Evolutionary conservation across 2,888 invertebrate genomes (phyloP).

Genomic region (Cantharis rustica): DNA sequence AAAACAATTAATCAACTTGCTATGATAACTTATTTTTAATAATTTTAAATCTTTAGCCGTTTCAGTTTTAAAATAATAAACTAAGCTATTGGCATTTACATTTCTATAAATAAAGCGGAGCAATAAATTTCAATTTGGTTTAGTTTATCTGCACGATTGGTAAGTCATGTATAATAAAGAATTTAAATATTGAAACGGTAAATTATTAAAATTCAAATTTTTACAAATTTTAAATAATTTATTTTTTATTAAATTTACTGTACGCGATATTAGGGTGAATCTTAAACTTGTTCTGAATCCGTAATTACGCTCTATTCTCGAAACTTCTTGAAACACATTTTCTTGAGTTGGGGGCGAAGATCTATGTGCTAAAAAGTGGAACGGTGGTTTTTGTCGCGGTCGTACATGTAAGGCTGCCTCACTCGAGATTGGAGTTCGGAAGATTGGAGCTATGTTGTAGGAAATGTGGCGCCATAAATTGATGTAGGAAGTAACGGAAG

Average conservation of each 20-base stretch:
- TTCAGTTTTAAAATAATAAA: not conserved
- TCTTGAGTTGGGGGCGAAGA: conserved; percentile 7
- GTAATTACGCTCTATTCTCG: conserved; percentile 16
- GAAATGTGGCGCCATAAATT: conserved; percentile 34
- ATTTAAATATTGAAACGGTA: not conserved
- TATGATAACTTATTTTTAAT: not conserved
- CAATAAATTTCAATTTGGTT: not conserved
- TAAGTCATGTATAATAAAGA: not conserved
- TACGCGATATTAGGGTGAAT: not conserved
- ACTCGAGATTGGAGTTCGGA: conserved; percentile 27
- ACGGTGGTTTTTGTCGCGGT: conserved; percentile 26
- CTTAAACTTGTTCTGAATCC: conserved; percentile 3
- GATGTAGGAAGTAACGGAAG: conserved; percentile 34
- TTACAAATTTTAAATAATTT: not conserved
- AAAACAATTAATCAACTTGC: not conserved
- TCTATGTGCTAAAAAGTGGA: conserved; percentile 19
- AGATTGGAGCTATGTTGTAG: conserved; percentile 29
- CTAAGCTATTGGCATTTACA: not conserved
- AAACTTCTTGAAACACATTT: conserved; percentile 13
- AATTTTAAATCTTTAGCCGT: not conserved
- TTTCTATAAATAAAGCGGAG: not conserved
- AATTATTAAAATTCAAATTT: not conserved
- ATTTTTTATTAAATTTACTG: not conserved
- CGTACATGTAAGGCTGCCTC: conserved; percentile 25
- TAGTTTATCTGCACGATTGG: not conserved